Evolutionary conservation across 1,140 invertebrate genomes (phyloP), one percentile per base, ranked within the genome.

Genomic region (Hyles vespertilio): DNA sequence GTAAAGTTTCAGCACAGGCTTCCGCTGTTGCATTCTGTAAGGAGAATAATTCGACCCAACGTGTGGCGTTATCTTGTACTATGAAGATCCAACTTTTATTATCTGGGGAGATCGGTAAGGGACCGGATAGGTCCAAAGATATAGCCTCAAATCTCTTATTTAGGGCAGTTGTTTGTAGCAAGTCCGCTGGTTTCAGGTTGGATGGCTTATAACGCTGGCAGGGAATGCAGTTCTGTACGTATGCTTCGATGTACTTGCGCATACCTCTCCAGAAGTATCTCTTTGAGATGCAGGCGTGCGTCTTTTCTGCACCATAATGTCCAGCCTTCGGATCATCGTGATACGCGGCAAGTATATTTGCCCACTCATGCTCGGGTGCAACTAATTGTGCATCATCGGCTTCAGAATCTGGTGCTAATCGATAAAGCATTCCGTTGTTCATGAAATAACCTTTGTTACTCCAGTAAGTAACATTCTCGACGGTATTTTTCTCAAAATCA

Each of bases 21-120:
- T 75, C 71, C 5, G 70, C 75, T 6, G 74, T 81, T 5, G 82
- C 81, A 32, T 53, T 12, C n/a, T 51, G 22, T 43, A 84, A 22
- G 0, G 82, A 48, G 36, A 75, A 73, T 9, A 82, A 43, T 53
- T 86, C 78, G 3, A 87, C 71, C 74, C 74, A 87, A 33, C 74
- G 70, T 2, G 72, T 67, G 22, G 63, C 58, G 0, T 65, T n/a
- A 53, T 84, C 81, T 65, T 84, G 74, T 0, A 78, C 59, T 6
- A 80, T 72, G 6, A 84, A 52, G 7, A 85, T 69, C 69, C 76
- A 74, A 6, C 51, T 67, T n/a, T 81, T 59, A 2, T 57, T 56
- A n/a, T 54, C 12, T 3, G 40, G 9, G 0, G 65, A 56, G 36
- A 52, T 9, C 2, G 74, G 69, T 32, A 84, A 55, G 5, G 78